Evolutionary conservation across 2,888 invertebrate genomes (phyloP).

Genomic region (Melanotus villosus): DNA sequence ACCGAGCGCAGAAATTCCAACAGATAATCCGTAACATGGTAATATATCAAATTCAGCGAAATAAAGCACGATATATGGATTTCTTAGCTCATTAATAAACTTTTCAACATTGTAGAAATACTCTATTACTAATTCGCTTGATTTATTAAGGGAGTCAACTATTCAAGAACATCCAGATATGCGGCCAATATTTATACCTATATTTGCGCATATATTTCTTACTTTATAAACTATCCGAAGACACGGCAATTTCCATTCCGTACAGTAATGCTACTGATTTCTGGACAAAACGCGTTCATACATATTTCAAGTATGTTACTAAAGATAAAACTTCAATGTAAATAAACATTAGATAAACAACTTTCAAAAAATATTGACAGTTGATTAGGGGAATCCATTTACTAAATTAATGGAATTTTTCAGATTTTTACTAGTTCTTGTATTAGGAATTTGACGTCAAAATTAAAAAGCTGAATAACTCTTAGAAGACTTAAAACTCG

Average conservation of each 20-base stretch:
- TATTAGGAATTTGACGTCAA: no score
- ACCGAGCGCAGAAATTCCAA: slow-evolving; percentile 11
- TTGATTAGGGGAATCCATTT: no score
- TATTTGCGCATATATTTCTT: slow-evolving; percentile 3
- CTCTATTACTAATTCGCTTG: slow-evolving; percentile 24
- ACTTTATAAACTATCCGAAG: not conserved
- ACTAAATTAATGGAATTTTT: no score
- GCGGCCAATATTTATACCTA: slow-evolving; percentile 2
- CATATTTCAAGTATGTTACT: not conserved
- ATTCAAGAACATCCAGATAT: slow-evolving; percentile 3
- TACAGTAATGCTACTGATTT: not conserved
- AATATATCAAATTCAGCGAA: slow-evolving; percentile 22
- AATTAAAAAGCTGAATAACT: no score
- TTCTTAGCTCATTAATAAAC: slow-evolving; percentile 24
- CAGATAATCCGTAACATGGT: slow-evolving; percentile 20
- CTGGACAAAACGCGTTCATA: not conserved
- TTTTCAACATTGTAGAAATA: slow-evolving; percentile 26
- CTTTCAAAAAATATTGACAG: no score
- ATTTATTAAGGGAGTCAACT: slow-evolving; percentile 15
- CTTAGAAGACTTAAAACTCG: no score
- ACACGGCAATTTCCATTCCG: slow-evolving; percentile 7
- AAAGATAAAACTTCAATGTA: not conserved
- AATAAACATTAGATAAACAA: no score
- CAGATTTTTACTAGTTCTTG: no score
- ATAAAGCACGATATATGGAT: slow-evolving; percentile 27